Base-by-base conservation (phyloP, 2,888 invertebrate genomes). In the Rhamnusium bicolor region DNA sequence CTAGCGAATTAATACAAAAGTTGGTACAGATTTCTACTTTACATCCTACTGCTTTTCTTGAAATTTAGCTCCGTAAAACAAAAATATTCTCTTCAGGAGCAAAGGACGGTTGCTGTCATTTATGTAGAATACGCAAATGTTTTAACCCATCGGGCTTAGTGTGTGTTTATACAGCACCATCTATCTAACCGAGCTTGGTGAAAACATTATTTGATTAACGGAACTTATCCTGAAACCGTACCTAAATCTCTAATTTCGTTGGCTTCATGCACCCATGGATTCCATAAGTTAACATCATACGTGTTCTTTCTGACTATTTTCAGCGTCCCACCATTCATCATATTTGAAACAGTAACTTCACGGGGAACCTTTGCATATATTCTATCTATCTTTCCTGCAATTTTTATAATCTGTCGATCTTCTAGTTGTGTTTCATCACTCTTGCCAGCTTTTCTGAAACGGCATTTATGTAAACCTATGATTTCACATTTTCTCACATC, bases 211-310 rank as follows among this genome's bases (percentile, higher is more conserved):
- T n/a, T n/a, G n/a, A n/a, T n/a, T n/a, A n/a, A n/a, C n/a, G n/a
- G n/a, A n/a, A n/a, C n/a, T n/a, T n/a, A n/a, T n/a, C n/a, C n/a
- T n/a, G n/a, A n/a, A n/a, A n/a, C n/a, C n/a, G n/a, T n/a, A 21
- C 29, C 98, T 87, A 98, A 97, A 89, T 98, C 98, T 1, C 93
- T 91, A 90, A 98, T 96, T 87, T 96, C 96, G 83, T 96, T 94
- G 24, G 98, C 97, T 87, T 95, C 95, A 83, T 97, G 96, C 79
- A 94, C 90, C 98, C 98, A 98, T 0, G 98, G 98, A 90, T 98
- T 98, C 98, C 98, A 98, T 78, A 98, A 93, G 79, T 98, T 98
- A 90, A 97, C 97, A 85, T 98, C 98, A 0, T 97, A 96, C 87
- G 98, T 96, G 89, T 98, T 97, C 88, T 95, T 95, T 89, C 97